A percentile compares a stretch with the other conserved stretches of the same genome.
phyloP scores from a whole-genome alignment of 2,113 vertebrate species.

The Vombatus ursinus region DNA sequence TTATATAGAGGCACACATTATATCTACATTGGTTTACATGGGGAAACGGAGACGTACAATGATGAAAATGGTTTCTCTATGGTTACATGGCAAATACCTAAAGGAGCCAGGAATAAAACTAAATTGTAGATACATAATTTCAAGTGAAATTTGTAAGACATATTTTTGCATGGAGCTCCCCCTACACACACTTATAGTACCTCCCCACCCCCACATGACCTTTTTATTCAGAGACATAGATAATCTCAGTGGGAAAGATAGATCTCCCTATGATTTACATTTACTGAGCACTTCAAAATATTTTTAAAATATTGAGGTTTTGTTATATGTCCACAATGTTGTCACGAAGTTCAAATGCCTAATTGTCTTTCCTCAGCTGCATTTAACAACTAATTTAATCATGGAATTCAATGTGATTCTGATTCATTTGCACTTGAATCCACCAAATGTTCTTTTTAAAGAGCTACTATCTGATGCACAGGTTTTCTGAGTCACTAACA shows the following conservation, averaged over 20 bases:
- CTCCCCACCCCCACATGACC: background rate
- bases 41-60: background rate
- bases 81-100: background rate
- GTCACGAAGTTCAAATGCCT: background rate
- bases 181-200: background rate
- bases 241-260: background rate
- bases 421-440: constrained; percentile 8
- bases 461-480: background rate
- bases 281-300: background rate
- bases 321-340: background rate
- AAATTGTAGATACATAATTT: background rate
- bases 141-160: background rate
- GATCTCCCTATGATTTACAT: background rate
- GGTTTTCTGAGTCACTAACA: background rate
- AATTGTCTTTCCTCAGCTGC: background rate
- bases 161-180: background rate
- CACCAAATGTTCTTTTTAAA: constrained; percentile 1
- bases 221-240: background rate
- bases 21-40: background rate
- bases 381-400: background rate
- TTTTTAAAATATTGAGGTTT: background rate
- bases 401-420: background rate
- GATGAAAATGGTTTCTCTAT: background rate
- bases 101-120: background rate
- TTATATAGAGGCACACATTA: background rate